A percentile compares a stretch with the other conserved stretches of the same genome.
Conservation (phyloP, 2,888 invertebrate genomes). For the Pterobdella sp. region DNA sequence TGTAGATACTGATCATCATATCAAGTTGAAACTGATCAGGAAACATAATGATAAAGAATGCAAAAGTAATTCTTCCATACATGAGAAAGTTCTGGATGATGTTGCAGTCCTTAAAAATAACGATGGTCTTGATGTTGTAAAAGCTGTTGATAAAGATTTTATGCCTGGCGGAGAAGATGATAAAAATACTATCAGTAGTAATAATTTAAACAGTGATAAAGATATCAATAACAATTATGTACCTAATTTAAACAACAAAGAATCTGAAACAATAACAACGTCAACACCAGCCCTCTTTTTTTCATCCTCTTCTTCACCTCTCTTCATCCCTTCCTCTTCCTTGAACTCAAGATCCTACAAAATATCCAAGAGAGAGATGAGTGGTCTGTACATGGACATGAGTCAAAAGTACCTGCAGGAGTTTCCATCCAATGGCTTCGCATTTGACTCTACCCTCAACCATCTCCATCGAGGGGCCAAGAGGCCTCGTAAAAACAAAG, state of each 20-base stretch:
- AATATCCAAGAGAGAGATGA: conserved; percentile 24
- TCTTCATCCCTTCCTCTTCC: not conserved
- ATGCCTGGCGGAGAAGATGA: no score
- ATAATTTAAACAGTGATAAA: conserved; percentile 7
- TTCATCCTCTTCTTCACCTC: not conserved
- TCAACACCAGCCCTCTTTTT: not conserved
- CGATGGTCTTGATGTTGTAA: not conserved
- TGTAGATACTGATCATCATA: not conserved
- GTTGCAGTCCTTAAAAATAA: not conserved
- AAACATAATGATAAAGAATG: not conserved
- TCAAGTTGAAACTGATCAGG: conserved; percentile 7
- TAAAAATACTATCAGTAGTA: not conserved
- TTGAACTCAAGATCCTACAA: conserved; percentile 16
- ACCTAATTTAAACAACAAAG: not conserved
- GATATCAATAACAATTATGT: not conserved
- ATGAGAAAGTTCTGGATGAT: not conserved
- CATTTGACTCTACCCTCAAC: not conserved
- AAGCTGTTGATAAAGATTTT: not conserved
- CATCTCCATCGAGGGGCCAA: not conserved
- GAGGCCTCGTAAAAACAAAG: not conserved
- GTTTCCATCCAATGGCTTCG: conserved; percentile 22
- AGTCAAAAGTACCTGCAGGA: conserved; percentile 27
- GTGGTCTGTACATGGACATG: conserved; percentile 28
- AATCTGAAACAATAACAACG: not conserved
- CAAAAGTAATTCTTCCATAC: no score